Conservation (phyloP, 2,797 vertebrate species). For the Gymnothorax reevesii region DNA sequence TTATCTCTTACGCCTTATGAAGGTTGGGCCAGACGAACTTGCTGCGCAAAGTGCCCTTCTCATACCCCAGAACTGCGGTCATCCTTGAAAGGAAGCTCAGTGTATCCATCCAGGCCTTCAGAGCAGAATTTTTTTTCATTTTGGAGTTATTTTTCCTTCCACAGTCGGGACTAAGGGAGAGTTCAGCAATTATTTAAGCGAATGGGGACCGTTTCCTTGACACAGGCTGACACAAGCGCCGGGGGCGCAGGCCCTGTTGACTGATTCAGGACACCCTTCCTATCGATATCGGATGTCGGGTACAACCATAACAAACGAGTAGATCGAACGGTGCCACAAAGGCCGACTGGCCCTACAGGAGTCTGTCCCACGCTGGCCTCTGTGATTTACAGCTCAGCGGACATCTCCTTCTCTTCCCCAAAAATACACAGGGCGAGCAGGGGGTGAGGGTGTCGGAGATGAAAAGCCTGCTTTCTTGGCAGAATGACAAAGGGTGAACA, state of each 20-base stretch:
- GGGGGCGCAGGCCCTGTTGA: conserved; percentile 9
- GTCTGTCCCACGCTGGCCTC: conserved; percentile 29
- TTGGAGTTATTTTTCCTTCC: background rate
- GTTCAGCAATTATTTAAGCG: background rate
- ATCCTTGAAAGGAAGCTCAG: background rate
- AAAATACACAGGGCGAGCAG: background rate
- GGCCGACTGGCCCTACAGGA: conserved; percentile 37
- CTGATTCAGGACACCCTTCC: conserved; percentile 22
- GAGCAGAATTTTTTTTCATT: too few relatives aligned
- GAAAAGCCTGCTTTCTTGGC: background rate
- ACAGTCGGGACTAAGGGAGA: background rate
- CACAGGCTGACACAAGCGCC: conserved; percentile 3
- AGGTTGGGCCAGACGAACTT: background rate
- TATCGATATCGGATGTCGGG: conserved; percentile 41
- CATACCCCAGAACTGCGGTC: background rate
- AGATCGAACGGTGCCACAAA: conserved; percentile 39
- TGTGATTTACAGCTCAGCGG: conserved; percentile 15
- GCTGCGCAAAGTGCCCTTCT: background rate
- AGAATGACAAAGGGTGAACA: background rate
- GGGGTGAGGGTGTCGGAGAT: background rate
- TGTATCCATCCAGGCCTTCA: background rate
- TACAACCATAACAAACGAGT: conserved; percentile 45
- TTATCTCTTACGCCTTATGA: background rate
- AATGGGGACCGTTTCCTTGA: background rate
- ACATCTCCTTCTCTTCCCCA: background rate